Percentiles rank a stretch among this genome's conserved stretches.
These are phyloP conservation scores for Dendrocincla fuliginosa DNA, from an alignment of 2,797 vertebrate genomes.

Conservation along the genomic window DNA sequence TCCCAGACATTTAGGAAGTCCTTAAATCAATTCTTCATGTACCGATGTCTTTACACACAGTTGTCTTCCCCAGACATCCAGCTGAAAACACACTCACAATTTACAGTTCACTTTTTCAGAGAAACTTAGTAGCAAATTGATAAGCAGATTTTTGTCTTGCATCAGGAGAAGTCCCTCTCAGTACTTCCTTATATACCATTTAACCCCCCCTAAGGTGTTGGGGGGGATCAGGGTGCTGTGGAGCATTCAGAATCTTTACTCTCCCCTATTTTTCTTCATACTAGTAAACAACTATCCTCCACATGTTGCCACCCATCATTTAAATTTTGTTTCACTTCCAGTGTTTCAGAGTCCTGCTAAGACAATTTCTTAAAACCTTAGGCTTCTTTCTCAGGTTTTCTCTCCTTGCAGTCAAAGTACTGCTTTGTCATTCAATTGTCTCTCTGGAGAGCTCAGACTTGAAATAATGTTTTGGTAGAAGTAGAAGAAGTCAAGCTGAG, in stretches of 20 bases:
- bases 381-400: neutral
- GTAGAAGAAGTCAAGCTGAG: neutral
- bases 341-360: neutral
- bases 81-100: neutral
- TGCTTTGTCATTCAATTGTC: neutral
- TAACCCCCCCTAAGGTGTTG: neutral
- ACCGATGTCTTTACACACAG: neutral
- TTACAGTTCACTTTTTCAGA: neutral
- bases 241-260: neutral
- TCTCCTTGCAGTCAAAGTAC: neutral
- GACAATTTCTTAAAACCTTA: neutral
- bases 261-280: neutral
- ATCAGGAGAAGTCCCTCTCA: neutral
- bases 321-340: neutral
- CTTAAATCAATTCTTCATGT: neutral
- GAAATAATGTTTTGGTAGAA: neutral
- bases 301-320: neutral
- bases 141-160: rapidly evolving
- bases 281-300: neutral
- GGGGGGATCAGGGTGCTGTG: neutral
- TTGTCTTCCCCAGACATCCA: neutral
- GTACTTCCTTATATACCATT: neutral
- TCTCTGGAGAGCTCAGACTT: neutral
- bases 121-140: neutral
- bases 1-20: neutral